phyloP scores from a whole-genome alignment of 1,140 invertebrate species.

The Drosophila virilis region DNA sequence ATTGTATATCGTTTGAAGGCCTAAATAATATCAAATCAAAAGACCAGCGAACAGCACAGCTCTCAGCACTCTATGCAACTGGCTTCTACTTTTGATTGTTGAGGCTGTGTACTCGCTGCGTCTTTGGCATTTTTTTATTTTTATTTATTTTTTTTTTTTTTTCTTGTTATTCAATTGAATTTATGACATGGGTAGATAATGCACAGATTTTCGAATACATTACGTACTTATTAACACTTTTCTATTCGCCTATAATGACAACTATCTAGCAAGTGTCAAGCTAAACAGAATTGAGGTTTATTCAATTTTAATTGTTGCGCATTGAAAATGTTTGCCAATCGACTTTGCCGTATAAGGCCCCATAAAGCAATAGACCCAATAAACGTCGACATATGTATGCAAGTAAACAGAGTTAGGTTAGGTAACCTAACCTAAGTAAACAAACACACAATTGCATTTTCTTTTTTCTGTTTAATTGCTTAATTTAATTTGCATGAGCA shows the following conservation, averaged over 20 bases:
- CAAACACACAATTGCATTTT: slow-evolving; percentile 12
- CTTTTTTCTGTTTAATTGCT: slow-evolving; percentile 61
- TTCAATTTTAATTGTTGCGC: slow-evolving; percentile 37
- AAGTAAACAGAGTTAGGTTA: too few species aligned
- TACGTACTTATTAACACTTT: neutral
- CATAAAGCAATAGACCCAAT: slow-evolving; percentile 35
- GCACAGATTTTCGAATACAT: slow-evolving; percentile 9
- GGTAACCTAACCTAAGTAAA: neutral
- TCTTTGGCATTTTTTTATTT: slow-evolving; percentile 30
- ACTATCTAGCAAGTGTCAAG: neutral
- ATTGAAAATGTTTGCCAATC: slow-evolving; percentile 43
- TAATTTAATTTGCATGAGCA: slow-evolving; percentile 76
- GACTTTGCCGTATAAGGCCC: neutral
- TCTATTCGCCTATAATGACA: neutral
- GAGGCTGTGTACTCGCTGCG: slow-evolving; percentile 2
- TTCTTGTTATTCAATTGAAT: slow-evolving; percentile 77
- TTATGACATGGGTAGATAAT: slow-evolving; percentile 30
- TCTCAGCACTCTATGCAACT: slow-evolving; percentile 35
- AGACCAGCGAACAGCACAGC: slow-evolving; percentile 2
- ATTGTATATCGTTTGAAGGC: slow-evolving; percentile 72
- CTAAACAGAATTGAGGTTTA: slow-evolving; percentile 19
- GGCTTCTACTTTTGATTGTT: slow-evolving; percentile 28
- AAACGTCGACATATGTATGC: slow-evolving; percentile 38
- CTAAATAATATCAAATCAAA: slow-evolving; percentile 51
- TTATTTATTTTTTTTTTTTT: too few species aligned